Percentiles rank a stretch among this genome's conserved stretches.
phyloP scores from a whole-genome alignment of 2,888 invertebrate genomes.

The Athrips mouffetella region DNA sequence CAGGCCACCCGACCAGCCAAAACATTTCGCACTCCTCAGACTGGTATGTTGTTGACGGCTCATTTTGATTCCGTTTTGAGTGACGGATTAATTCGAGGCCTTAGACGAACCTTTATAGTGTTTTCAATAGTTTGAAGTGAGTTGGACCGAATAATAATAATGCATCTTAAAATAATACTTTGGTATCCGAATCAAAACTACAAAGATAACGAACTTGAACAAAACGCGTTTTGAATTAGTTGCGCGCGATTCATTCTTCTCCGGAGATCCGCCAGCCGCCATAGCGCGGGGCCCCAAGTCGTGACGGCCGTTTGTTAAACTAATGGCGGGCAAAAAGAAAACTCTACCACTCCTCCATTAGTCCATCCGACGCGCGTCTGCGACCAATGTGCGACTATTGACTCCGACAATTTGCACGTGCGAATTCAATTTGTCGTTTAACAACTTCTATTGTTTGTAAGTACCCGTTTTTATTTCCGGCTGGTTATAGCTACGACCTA shows the following conservation, averaged over 20 bases:
- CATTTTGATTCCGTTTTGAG: constrained; percentile 26
- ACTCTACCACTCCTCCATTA: constrained; percentile 60
- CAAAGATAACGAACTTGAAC: constrained; percentile 7
- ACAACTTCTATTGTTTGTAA: constrained; percentile 45
- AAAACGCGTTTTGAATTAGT: constrained; percentile 6
- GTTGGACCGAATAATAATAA: too few relatives aligned
- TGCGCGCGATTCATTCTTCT: constrained; percentile 16
- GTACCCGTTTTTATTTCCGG: constrained; percentile 54
- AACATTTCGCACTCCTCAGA: constrained; percentile 21
- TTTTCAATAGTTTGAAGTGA: too few relatives aligned
- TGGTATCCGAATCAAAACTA: neutral
- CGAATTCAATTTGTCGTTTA: constrained; percentile 53
- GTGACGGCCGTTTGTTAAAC: constrained; percentile 70
- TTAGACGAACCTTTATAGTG: neutral
- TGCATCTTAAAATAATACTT: neutral
- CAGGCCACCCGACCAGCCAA: constrained; percentile 24
- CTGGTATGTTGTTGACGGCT: constrained; percentile 21
- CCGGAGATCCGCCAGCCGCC: constrained; percentile 22
- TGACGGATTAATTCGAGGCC: constrained; percentile 1
- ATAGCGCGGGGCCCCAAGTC: constrained; percentile 52
- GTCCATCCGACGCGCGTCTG: constrained; percentile 24
- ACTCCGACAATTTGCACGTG: constrained; percentile 64
- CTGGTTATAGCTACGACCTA: constrained; percentile 38
- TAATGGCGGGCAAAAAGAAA: constrained; percentile 67
- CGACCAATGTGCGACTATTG: constrained; percentile 54